A percentile compares a stretch with the other conserved stretches of the same genome.
These are phyloP conservation scores for Procavia capensis DNA, from an alignment of 2,113 vertebrate species.

Conservation along the genomic window DNA sequence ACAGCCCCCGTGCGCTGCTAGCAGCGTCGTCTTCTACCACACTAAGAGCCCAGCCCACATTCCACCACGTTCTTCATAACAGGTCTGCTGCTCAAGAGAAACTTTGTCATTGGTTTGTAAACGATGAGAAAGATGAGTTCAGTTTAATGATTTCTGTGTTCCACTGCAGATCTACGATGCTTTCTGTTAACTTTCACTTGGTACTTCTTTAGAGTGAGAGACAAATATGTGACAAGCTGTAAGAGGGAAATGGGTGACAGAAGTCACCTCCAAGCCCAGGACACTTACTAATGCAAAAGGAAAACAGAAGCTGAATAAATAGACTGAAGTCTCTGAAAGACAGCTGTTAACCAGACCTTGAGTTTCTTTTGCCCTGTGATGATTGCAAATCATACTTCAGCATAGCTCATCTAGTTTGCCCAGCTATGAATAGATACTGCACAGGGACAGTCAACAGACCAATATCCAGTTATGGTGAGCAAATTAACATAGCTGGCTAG, in stretches of 20 bases:
- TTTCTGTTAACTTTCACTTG: background rate
- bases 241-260: background rate
- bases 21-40: background rate
- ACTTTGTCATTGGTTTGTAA: background rate
- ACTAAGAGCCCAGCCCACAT: background rate
- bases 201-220: background rate
- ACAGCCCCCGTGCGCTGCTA: fast-evolving
- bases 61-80: fast-evolving
- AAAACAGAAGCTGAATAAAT: background rate
- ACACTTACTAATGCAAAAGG: background rate
- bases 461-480: background rate
- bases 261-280: background rate
- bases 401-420: background rate
- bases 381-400: background rate
- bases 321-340: background rate
- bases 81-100: background rate
- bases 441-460: background rate
- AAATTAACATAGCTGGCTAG: background rate
- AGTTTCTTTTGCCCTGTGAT: background rate
- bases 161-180: background rate
- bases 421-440: background rate
- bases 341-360: background rate
- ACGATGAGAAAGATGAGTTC: background rate
- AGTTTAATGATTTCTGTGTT: background rate
- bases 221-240: background rate